Evolutionary conservation across 2,113 vertebrate species (phyloP), one percentile per base, ranked within the genome.

Genomic region (Corythaixoides concolor): DNA sequence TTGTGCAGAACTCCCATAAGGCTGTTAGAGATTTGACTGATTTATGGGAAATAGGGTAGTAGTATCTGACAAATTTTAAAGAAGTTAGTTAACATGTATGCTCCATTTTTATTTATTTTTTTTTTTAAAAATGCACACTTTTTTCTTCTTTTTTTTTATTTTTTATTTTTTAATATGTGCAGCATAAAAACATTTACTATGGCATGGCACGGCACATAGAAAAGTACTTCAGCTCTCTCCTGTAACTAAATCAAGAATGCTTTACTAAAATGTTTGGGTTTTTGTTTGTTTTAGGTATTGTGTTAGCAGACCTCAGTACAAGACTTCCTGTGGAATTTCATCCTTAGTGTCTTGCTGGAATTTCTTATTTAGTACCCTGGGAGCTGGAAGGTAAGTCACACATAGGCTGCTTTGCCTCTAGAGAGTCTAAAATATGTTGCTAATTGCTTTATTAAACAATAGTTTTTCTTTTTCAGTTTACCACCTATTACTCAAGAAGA

Each of bases 281-380:
- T 62, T 92, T 79, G 18, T 79, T 83, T 76, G 8, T 55, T 88
- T 77, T 92, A 99, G 99, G 99, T 99, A 99, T 96, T 99, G 99
- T 96, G 98, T 99, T 97, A 99, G 99, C 93, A 98, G 99, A 53
- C 99, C 99, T 18, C 99, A 99, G 68, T 99, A 99, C 96, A 99
- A 99, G 98, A 99, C 99, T 23, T 99, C 99, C 12, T 99, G 99
- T 98, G 99, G 99, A 52, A 99, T 99, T 97, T 99, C 99, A 20
- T 99, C 99, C 6, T 89, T 99, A 86, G 98, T 99, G 60, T 99
- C 99, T 70, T 99, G 99, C 96, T 99, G 99, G 99, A 99, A 99
- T 98, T 99, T 99, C 96, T 97, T 99, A 55, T 99, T 99, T 95
- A 99, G 99, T 97, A 99, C 99, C 6, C 95, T 99, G 95, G 99